phyloP scores from a whole-genome alignment of 1,140 invertebrate genomes.

The Pararge aegeria region DNA sequence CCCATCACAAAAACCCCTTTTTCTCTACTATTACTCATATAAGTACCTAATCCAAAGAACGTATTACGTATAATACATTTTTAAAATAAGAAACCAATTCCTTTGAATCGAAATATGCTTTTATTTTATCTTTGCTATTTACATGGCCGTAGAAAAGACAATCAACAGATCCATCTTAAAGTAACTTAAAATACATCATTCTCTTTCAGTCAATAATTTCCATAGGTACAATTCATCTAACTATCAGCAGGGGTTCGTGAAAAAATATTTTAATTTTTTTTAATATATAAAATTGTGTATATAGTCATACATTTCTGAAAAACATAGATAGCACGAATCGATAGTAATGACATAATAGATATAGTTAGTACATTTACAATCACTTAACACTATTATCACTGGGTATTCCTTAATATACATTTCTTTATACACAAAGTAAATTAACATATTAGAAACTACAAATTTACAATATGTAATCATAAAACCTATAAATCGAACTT shows the following conservation, averaged over 20 bases:
- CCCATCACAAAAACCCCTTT: too few species aligned
- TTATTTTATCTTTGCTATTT: constrained; percentile 70
- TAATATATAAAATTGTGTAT: constrained; percentile 49
- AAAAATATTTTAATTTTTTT: constrained; percentile 62
- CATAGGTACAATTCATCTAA: constrained; percentile 48
- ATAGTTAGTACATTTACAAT: constrained; percentile 52
- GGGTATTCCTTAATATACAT: constrained; percentile 59
- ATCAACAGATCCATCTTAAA: constrained; percentile 64
- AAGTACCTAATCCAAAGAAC: too few species aligned
- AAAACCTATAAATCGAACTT: constrained; percentile 66
- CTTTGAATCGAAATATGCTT: constrained; percentile 60
- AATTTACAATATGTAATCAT: constrained; percentile 66
- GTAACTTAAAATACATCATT: constrained; percentile 68
- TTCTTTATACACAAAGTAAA: constrained; percentile 56
- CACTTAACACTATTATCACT: constrained; percentile 75
- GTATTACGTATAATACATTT: too few species aligned
- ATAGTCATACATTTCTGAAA: constrained; percentile 48
- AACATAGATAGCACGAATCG: constrained; percentile 60
- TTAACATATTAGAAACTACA: constrained; percentile 46
- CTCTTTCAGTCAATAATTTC: constrained; percentile 66
- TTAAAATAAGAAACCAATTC: background rate
- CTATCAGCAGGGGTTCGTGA: constrained; percentile 55
- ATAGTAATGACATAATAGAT: constrained; percentile 50
- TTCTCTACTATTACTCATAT: too few species aligned
- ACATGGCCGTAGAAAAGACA: constrained; percentile 75